These are phyloP conservation scores for Hassar affinis DNA, from an alignment of 2,113 vertebrate genomes.

Conservation along the genomic window DNA sequence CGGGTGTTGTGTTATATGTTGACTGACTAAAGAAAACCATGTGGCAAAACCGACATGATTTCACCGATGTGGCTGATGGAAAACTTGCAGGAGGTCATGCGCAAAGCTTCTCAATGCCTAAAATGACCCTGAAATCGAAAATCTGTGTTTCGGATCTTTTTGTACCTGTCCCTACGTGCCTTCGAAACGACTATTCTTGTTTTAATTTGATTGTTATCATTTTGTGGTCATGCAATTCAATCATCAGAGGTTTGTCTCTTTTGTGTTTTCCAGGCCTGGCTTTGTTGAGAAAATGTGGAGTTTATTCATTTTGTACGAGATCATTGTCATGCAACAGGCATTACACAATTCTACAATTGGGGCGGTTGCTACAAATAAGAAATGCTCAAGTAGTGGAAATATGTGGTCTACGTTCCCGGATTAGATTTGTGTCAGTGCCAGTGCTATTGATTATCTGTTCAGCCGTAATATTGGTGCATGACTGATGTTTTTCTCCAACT, in stretches of 20 bases:
- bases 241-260: neutral
- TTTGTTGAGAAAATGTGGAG: neutral
- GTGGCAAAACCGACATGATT: conserved; percentile 1
- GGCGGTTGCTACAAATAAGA: neutral
- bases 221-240: neutral
- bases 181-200: neutral
- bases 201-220: neutral
- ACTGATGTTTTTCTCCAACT: neutral
- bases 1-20: neutral
- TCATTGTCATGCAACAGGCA: neutral
- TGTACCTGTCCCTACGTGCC: neutral
- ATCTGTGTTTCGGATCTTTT: neutral
- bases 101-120: neutral
- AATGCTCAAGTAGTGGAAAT: neutral
- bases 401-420: neutral
- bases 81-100: neutral
- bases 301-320: neutral
- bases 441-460: neutral
- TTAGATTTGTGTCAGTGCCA: neutral
- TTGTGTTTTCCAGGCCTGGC: neutral
- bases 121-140: neutral
- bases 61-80: neutral
- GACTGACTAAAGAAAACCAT: conserved; percentile 7
- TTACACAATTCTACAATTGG: too few species aligned
- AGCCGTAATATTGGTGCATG: neutral